phyloP scores from a whole-genome alignment of 1,140 invertebrate species.

The Rhagoletis pomonella region DNA sequence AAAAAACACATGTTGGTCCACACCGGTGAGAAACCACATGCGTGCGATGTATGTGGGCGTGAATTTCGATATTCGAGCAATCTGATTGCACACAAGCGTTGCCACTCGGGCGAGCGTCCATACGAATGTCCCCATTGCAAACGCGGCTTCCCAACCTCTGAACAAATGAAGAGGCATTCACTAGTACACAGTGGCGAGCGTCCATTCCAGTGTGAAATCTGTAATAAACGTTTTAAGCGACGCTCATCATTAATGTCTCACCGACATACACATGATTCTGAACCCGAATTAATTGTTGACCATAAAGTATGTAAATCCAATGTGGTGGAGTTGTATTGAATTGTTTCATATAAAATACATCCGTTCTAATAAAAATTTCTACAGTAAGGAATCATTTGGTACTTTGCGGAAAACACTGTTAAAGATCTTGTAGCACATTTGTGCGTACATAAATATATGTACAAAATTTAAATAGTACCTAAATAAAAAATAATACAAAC shows the following conservation, averaged over 20 bases:
- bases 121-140: slow-evolving; percentile 66
- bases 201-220: slow-evolving; percentile 61
- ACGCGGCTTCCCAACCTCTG: slow-evolving; percentile 68
- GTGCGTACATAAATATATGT: no score
- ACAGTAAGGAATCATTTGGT: no score
- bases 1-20: slow-evolving; percentile 73
- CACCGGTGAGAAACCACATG: slow-evolving; percentile 69
- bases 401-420: no score
- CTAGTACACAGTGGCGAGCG: slow-evolving; percentile 67
- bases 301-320: slow-evolving; percentile 53
- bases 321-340: slow-evolving; percentile 41
- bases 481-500: no score
- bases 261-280: slow-evolving; percentile 39
- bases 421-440: no score
- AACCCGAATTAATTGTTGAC: slow-evolving; percentile 41
- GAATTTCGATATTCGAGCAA: slow-evolving; percentile 72
- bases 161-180: slow-evolving; percentile 66
- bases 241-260: slow-evolving; percentile 55
- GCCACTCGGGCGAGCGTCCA: slow-evolving; percentile 82
- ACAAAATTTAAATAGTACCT: no score
- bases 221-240: slow-evolving; percentile 61
- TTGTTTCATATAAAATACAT: not conserved
- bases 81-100: slow-evolving; percentile 75
- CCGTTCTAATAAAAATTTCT: not conserved
- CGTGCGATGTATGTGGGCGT: slow-evolving; percentile 68